phyloP scores from a whole-genome alignment of 1,140 invertebrate genomes.

The Andrena cerasifolii region DNA sequence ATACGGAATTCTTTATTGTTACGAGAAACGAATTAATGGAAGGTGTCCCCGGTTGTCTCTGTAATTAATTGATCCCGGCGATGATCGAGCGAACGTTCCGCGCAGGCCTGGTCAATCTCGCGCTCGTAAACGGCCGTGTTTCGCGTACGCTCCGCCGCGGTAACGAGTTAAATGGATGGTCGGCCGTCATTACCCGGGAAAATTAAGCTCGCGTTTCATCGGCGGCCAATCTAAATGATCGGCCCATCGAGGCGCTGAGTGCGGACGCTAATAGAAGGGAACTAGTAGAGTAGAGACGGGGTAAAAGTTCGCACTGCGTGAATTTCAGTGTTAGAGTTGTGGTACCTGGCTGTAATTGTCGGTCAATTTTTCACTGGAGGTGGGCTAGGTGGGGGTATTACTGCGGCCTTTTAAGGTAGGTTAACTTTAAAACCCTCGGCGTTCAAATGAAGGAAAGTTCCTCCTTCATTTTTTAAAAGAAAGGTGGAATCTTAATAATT shows the following conservation, averaged over 20 bases:
- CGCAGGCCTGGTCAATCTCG: background rate
- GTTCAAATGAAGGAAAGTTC: no score
- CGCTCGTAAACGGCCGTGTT: background rate
- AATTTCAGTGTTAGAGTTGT: no score
- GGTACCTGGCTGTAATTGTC: no score
- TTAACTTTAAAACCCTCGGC: no score
- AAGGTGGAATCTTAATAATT: no score
- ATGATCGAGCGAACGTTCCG: conserved; percentile 30
- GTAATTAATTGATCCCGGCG: conserved; percentile 60
- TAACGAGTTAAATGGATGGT: conserved; percentile 19
- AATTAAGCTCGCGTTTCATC: conserved; percentile 34
- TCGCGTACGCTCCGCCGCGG: conserved; percentile 7
- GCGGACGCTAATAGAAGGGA: background rate
- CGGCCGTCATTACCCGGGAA: conserved; percentile 7
- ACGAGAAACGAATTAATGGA: conserved; percentile 52
- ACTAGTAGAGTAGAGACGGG: no score
- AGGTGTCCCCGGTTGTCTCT: conserved; percentile 16
- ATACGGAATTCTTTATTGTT: conserved; percentile 59
- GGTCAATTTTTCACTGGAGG: no score
- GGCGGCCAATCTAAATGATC: conserved; percentile 42
- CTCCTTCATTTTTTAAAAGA: no score
- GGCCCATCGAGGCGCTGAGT: conserved; percentile 8
- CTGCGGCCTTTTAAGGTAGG: no score
- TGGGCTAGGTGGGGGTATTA: no score
- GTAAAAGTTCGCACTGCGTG: no score